Percentiles rank a stretch among this genome's conserved stretches.
Evolutionary conservation across 1,140 invertebrate species (phyloP).

Genomic region (Limonius californicus): DNA sequence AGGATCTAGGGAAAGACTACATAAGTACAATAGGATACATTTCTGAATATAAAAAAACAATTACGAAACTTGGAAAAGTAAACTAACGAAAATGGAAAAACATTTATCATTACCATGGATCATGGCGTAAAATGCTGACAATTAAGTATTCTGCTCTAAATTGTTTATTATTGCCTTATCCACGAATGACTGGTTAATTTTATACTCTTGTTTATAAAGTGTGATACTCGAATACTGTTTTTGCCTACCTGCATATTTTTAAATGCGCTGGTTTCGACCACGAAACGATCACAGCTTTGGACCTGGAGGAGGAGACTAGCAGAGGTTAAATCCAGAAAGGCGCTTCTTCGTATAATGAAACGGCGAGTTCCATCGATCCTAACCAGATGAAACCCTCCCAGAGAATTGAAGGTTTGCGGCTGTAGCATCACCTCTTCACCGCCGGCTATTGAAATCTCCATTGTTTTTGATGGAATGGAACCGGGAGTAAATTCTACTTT

Average conservation of each 20-base stretch:
- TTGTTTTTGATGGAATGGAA: conserved; percentile 51
- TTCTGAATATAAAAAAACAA: too few species aligned
- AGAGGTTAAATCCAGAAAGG: conserved; percentile 53
- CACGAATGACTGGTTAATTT: too few species aligned
- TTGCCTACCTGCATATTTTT: conserved; percentile 48
- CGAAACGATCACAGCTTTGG: conserved; percentile 51
- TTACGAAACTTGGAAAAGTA: too few species aligned
- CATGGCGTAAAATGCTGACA: too few species aligned
- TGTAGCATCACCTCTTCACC: conserved; percentile 56
- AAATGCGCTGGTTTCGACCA: conserved; percentile 54
- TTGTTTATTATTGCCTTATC: too few species aligned
- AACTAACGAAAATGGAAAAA: too few species aligned
- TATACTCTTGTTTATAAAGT: too few species aligned
- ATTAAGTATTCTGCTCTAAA: too few species aligned
- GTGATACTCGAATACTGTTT: too few species aligned
- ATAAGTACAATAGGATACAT: too few species aligned
- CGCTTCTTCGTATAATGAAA: conserved; percentile 51
- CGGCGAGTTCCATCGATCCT: conserved; percentile 49
- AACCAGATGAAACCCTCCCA: conserved; percentile 49
- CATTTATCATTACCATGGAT: too few species aligned
- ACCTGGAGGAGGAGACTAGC: conserved; percentile 53
- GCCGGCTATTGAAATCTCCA: conserved; percentile 57
- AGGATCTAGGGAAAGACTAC: too few species aligned
- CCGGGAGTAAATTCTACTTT: conserved; percentile 52
- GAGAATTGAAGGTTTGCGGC: conserved; percentile 47